phyloP scores from a whole-genome alignment of 2,113 vertebrate genomes.

The Trichomycterus rosablanca region DNA sequence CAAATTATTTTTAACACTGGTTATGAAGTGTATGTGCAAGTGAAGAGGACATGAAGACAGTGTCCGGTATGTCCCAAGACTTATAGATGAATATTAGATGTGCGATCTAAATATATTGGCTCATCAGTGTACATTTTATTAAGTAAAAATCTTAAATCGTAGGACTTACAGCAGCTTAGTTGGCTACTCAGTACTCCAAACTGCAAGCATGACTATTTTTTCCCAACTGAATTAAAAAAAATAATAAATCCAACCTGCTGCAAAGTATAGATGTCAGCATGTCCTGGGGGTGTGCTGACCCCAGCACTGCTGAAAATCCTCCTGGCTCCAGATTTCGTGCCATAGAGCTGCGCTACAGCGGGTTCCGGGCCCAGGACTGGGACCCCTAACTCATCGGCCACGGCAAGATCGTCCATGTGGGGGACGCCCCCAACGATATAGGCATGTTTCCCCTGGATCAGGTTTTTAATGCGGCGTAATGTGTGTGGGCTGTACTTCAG shows the following conservation, averaged over 20 bases:
- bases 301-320: conserved; percentile 67
- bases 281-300: conserved; percentile 74
- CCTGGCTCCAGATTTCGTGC: conserved; percentile 79
- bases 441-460: conserved; percentile 72
- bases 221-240: too few relatives aligned
- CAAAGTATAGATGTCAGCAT: conserved; percentile 63
- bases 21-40: too few relatives aligned
- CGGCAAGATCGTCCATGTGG: conserved; percentile 77
- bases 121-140: too few relatives aligned
- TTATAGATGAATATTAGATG: too few relatives aligned
- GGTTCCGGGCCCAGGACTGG: conserved; percentile 79
- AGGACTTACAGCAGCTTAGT: too few relatives aligned
- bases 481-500: conserved; percentile 84
- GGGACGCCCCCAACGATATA: conserved; percentile 76
- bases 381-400: conserved; percentile 78
- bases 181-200: too few relatives aligned
- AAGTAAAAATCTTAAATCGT: too few relatives aligned
- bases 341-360: conserved; percentile 71
- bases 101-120: too few relatives aligned
- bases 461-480: conserved; percentile 69
- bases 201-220: too few relatives aligned
- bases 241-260: conserved; percentile 76
- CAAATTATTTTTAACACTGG: too few relatives aligned
- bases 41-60: too few relatives aligned
- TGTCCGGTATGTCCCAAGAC: too few relatives aligned